Evolutionary conservation across 2,113 vertebrate species (phyloP), one percentile per base, ranked within the genome.

Genomic region (Hepsetus odoe): DNA sequence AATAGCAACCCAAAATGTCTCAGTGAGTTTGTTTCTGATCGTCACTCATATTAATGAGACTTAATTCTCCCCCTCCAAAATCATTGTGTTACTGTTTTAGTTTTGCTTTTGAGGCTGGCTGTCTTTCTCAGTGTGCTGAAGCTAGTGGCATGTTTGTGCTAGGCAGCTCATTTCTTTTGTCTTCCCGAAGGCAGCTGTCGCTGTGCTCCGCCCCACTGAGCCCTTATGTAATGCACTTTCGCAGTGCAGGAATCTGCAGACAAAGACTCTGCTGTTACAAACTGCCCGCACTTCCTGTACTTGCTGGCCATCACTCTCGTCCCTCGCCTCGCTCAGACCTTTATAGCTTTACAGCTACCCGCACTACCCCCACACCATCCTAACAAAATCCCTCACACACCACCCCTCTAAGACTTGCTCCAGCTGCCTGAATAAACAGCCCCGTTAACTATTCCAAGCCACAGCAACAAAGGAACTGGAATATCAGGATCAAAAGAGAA

Each of bases 161-260:
- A 76, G 55, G 84, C 68, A 80, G 66, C 80, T 67, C 55, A 44
- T 32, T 44, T 77, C 86, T 53, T 86, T 90, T 91, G 89, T 90
- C 82, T 56, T 73, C 79, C 66, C 38, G 18, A 40, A 75, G 69
- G 87, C 87, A 89, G 88, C 90, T 89, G 90, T 83, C 85, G 65
- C 69, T 62, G 82, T 87, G 81, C 88, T 80, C 86, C 82, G 49
- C 20, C 72, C 82, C 42, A 11, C 74, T 67, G 56, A 76, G 84
- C 38, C 80, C 80, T 91, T 90, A 90, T 90, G 88, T 85, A 92
- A 92, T 88, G 84, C 83, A 76, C 86, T 88, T 79, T 86, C 71
- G 67, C 90, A 86, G 88, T 89, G 83, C 83, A 91, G 91, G 89
- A 93, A 93, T 92, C 84, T 28, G 82, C 87, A 86, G 86, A 94